Conservation (phyloP, 2,888 invertebrate genomes). For the Callyntrura guangdongensis region DNA sequence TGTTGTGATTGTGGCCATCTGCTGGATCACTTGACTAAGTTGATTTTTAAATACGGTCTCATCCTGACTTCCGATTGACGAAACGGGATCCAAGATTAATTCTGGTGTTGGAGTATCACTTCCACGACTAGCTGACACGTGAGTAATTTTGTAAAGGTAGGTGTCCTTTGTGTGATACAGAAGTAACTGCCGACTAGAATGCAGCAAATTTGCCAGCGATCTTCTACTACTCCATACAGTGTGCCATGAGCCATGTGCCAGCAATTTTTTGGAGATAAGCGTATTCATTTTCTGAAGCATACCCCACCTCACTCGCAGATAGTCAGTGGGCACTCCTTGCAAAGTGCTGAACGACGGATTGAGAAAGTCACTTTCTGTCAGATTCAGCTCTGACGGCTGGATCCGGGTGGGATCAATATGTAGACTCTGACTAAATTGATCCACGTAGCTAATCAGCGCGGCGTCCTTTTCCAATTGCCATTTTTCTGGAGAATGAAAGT, state of each 20-base stretch:
- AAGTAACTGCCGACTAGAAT: slow-evolving; percentile 60
- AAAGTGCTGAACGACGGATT: slow-evolving; percentile 37
- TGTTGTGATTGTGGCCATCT: slow-evolving; percentile 85
- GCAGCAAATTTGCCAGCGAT: slow-evolving; percentile 64
- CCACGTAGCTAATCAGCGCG: slow-evolving; percentile 64
- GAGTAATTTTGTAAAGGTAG: slow-evolving; percentile 65
- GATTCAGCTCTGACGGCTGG: slow-evolving; percentile 60
- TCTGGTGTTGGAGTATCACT: slow-evolving; percentile 86
- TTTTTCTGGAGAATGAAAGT: slow-evolving; percentile 34
- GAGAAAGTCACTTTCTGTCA: slow-evolving; percentile 60
- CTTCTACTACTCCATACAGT: not conserved
- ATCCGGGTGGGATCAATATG: slow-evolving; percentile 62
- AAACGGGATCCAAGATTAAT: slow-evolving; percentile 86
- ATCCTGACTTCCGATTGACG: slow-evolving; percentile 85
- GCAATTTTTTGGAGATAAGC: slow-evolving; percentile 51
- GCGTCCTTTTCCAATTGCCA: slow-evolving; percentile 72
- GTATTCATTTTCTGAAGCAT: slow-evolving; percentile 72
- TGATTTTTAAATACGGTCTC: slow-evolving; percentile 68
- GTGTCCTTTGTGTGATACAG: slow-evolving; percentile 70
- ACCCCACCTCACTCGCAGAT: slow-evolving; percentile 61
- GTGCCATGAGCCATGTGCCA: slow-evolving; percentile 62
- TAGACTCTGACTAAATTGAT: slow-evolving; percentile 47
- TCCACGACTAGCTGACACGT: slow-evolving; percentile 55
- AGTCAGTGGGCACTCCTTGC: slow-evolving; percentile 43
- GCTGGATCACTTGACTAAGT: slow-evolving; percentile 86